Percentiles rank a stretch among this genome's conserved stretches.
These are phyloP conservation scores for Cathartes aura DNA, from an alignment of 2,113 vertebrate genomes.

Conservation along the genomic window DNA sequence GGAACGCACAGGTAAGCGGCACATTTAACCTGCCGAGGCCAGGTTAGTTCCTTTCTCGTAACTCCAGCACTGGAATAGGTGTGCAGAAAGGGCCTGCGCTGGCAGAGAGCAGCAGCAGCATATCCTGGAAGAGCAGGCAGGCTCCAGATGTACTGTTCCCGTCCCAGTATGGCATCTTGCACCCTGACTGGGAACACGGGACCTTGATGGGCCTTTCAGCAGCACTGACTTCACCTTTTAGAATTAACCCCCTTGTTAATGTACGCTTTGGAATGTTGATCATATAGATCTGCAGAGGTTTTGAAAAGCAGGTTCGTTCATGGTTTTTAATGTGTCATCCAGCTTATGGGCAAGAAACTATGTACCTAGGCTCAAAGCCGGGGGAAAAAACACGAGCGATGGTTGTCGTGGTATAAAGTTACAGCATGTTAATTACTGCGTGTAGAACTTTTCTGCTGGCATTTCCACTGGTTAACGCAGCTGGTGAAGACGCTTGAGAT, in stretches of 20 bases:
- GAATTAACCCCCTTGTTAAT: not conserved
- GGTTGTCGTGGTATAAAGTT: not conserved
- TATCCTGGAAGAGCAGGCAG: not conserved
- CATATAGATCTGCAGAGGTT: not conserved
- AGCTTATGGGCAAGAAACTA: not conserved
- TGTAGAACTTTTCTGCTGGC: not conserved
- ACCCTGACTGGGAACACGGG: not conserved
- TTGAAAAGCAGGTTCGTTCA: not conserved
- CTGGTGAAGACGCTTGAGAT: not conserved
- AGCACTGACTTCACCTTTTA: not conserved
- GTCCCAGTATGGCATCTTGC: not conserved
- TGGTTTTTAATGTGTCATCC: not conserved
- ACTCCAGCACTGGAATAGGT: not conserved
- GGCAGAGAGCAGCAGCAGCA: not conserved
- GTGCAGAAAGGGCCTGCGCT: not conserved
- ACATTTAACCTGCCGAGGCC: not conserved
- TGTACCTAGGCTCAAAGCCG: not conserved
- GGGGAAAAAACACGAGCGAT: fast-evolving
- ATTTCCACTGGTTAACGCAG: fast-evolving
- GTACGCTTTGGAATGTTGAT: not conserved
- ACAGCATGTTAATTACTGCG: fast-evolving
- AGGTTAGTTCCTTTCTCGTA: not conserved
- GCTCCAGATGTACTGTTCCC: not conserved
- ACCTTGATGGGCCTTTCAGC: not conserved
- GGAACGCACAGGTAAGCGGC: not conserved